These are phyloP conservation scores for Oscheius myriophilus DNA, from an alignment of 2,888 invertebrate genomes.

Conservation along the genomic window DNA sequence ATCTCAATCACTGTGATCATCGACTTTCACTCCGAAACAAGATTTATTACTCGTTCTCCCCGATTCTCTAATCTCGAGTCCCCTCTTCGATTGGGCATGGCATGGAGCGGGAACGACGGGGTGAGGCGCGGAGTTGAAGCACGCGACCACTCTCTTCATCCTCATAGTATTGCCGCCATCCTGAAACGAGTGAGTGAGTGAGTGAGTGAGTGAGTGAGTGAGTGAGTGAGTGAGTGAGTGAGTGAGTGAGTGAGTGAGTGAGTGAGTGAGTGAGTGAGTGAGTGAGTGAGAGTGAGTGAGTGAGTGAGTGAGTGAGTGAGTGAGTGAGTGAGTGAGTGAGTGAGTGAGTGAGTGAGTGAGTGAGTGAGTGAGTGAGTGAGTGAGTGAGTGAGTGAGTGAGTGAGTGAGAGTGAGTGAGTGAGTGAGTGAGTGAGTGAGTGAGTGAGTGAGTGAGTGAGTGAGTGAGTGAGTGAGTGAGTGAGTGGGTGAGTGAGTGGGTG, in stretches of 20 bases:
- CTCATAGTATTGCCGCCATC: not conserved
- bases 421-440: too few relatives aligned
- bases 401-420: not conserved
- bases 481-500: too few relatives aligned
- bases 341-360: too few relatives aligned
- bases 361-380: not conserved
- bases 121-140: conserved; percentile 10
- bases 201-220: not conserved
- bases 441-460: too few relatives aligned
- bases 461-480: too few relatives aligned
- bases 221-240: not conserved
- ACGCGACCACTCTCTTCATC: conserved; percentile 18
- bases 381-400: too few relatives aligned
- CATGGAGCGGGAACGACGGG: conserved; percentile 14
- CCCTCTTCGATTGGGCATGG: conserved; percentile 6
- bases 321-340: too few relatives aligned
- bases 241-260: not conserved
- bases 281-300: too few relatives aligned
- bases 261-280: too few relatives aligned
- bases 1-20: not conserved
- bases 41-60: too few relatives aligned
- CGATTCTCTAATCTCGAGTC: not conserved
- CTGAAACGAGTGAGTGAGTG: not conserved
- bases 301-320: too few relatives aligned
- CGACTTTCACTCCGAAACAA: not conserved